Evolutionary conservation across 2,888 invertebrate genomes (phyloP).

Genomic region (Amblyjoppa fuscipennis): DNA sequence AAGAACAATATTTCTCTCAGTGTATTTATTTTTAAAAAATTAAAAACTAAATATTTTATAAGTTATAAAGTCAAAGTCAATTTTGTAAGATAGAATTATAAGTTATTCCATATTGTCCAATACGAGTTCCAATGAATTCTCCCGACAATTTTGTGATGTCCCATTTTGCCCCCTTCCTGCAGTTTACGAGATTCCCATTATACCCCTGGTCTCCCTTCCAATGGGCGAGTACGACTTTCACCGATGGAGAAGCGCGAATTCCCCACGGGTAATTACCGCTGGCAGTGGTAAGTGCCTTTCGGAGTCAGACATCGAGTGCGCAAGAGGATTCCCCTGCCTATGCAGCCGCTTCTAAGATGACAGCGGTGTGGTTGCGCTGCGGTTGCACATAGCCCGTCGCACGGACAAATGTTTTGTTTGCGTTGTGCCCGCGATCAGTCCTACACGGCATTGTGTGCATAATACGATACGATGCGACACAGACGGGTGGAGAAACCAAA

Average conservation of each 20-base stretch:
- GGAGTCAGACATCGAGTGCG: slow-evolving; percentile 58
- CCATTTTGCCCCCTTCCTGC: neutral
- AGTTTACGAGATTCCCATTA: neutral
- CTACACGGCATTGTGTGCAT: slow-evolving; percentile 43
- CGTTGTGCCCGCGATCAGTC: slow-evolving; percentile 10
- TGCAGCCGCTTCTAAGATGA: slow-evolving; percentile 45
- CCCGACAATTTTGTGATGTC: neutral
- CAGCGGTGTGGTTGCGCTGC: slow-evolving; percentile 36
- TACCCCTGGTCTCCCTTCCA: neutral
- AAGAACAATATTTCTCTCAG: neutral
- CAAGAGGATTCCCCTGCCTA: slow-evolving; percentile 11
- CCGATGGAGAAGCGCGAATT: slow-evolving; percentile 2
- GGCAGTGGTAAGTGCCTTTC: slow-evolving; percentile 47
- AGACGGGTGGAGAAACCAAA: slow-evolving; percentile 44
- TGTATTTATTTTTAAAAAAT: neutral
- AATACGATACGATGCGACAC: slow-evolving; percentile 32
- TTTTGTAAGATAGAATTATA: no score
- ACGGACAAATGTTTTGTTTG: slow-evolving; percentile 65
- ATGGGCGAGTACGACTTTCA: neutral
- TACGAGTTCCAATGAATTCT: no score
- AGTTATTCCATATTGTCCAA: no score
- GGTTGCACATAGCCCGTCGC: slow-evolving; percentile 51
- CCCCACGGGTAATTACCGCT: slow-evolving; percentile 45
- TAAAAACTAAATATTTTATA: no score
- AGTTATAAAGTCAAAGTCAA: no score